These are phyloP conservation scores for Rhabdornis inornatus DNA, from an alignment of 2,113 vertebrate species.

Conservation along the genomic window DNA sequence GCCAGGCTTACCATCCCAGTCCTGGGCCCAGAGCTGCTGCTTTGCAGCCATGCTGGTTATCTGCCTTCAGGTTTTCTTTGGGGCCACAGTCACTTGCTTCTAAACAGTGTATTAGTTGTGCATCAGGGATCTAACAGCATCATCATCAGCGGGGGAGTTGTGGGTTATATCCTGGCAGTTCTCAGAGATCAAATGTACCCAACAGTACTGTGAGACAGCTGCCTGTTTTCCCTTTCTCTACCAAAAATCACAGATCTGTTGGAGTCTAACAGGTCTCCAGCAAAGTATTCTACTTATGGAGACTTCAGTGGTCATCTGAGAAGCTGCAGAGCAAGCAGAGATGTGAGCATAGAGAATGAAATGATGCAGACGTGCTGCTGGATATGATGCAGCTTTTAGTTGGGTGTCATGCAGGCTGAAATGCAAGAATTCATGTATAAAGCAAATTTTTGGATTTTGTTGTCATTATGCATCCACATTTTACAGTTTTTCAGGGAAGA, in stretches of 20 bases:
- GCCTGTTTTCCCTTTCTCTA: background rate
- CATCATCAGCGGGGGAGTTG: background rate
- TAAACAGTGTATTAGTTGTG: background rate
- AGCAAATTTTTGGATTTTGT: background rate
- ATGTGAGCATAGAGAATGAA: background rate
- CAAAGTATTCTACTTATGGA: background rate
- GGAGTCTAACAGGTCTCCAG: background rate
- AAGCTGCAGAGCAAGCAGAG: background rate
- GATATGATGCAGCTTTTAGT: background rate
- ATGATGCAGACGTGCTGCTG: background rate
- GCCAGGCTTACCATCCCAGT: fast-evolving
- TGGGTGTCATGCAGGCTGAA: background rate
- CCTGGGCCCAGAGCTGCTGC: background rate
- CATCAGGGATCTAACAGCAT: background rate
- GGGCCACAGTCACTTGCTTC: background rate
- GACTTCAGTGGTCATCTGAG: background rate
- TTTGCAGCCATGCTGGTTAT: background rate
- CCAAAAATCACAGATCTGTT: background rate
- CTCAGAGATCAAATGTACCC: background rate
- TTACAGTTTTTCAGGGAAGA: background rate
- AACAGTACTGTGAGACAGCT: fast-evolving
- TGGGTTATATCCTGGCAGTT: background rate
- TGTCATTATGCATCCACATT: background rate
- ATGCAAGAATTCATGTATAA: background rate
- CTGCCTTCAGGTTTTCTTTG: background rate